A percentile compares a stretch with the other conserved stretches of the same genome.
phyloP scores from a whole-genome alignment of 2,888 invertebrate species.

The Erpobdella octoculata region DNA sequence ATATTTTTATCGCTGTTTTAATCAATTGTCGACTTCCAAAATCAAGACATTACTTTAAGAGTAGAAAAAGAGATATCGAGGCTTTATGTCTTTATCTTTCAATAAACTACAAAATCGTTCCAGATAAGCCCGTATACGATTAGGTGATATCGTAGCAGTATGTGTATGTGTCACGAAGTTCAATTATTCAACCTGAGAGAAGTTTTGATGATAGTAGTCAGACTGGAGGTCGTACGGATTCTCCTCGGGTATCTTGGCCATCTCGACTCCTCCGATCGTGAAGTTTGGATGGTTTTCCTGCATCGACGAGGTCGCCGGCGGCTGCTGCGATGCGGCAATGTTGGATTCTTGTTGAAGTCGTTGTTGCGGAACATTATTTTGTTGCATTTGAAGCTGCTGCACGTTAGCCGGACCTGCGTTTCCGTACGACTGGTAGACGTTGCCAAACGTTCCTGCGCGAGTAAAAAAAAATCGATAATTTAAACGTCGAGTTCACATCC shows the following conservation, averaged over 20 bases:
- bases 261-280: neutral
- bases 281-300: slow-evolving; percentile 11
- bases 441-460: neutral
- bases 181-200: too few relatives aligned
- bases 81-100: too few relatives aligned
- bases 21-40: too few relatives aligned
- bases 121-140: too few relatives aligned
- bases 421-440: neutral
- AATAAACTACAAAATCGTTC: too few relatives aligned
- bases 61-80: too few relatives aligned
- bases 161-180: too few relatives aligned
- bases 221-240: neutral
- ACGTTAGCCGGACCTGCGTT: neutral
- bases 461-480: too few relatives aligned
- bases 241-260: slow-evolving; percentile 14
- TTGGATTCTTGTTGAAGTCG: slow-evolving; percentile 16
- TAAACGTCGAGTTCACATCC: too few relatives aligned
- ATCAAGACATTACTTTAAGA: too few relatives aligned
- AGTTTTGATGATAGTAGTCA: neutral
- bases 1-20: too few relatives aligned
- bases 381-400: neutral
- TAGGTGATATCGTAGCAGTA: too few relatives aligned
- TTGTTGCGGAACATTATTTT: neutral
- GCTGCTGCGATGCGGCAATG: neutral
- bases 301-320: neutral